Evolutionary conservation across 2,888 invertebrate species (phyloP), one percentile per base, ranked within the genome.

Genomic region (Charanyca ferruginea): DNA sequence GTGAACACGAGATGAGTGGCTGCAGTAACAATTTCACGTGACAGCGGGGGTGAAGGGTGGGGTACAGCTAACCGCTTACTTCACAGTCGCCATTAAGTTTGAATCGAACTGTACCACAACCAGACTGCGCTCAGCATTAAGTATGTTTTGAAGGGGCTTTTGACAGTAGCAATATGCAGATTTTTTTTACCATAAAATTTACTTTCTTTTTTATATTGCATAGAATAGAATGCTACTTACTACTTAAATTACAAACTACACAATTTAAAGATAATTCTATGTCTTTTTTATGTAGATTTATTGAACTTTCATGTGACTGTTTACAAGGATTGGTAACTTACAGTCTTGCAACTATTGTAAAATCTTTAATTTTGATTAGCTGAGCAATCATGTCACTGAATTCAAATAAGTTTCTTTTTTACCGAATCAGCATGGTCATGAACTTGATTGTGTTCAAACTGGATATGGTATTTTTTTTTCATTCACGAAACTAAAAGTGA

Each of bases 211-310:
- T 9, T 20, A 28, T 28, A 28, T 59, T 45, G 22, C 28, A 28
- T 45, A 57, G 22, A 1, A 28, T 45, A 57, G 22, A 1, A 38
- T 45, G 11, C 22, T 38, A 13, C 6, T 32, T 18, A 38, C 16
- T 45, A 49, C 13, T 32, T 7, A 32, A 51, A 41, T 47, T 35
- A 38, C 0, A 35, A 35, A 66, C 18, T 42, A 32, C 20, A 20
- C 52, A 67, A 9, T 54, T 51, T 42, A 20, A 73, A 42, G 13
- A 20, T 25, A 53, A 44, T 38, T 28, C 9, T 23, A 32, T 47
- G n/a, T 49, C n/a, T 42, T 64, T 69, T 51, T 61, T 44, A 76
- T 54, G 45, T 45, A 61, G 35, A 77, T 61, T 57, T 35, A 22
- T 55, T 57, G 11, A 66, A 71, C 20, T 35, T 71, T 63, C 13